Percentiles rank a stretch among this genome's conserved stretches.
Conservation (phyloP, 2,797 vertebrate species). For the Chelon auratus region DNA sequence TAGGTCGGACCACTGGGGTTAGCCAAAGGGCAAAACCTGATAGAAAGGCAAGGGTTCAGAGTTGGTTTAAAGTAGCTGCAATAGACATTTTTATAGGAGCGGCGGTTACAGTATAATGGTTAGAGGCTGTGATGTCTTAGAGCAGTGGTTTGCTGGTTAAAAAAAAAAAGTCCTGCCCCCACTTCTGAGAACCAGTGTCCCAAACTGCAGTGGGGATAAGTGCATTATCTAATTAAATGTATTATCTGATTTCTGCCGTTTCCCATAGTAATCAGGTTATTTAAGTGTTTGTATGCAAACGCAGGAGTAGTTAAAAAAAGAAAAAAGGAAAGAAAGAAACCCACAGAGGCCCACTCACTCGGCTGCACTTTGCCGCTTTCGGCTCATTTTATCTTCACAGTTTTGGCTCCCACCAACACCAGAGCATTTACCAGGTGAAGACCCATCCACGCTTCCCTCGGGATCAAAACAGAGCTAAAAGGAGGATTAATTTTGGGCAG, state of each 20-base stretch:
- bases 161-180: too few relatives aligned
- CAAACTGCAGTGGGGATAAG: background rate
- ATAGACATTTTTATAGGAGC: too few relatives aligned
- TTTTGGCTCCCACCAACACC: too few relatives aligned
- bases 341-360: too few relatives aligned
- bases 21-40: background rate
- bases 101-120: background rate
- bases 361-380: too few relatives aligned
- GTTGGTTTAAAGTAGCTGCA: too few relatives aligned
- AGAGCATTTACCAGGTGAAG: background rate
- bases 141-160: too few relatives aligned
- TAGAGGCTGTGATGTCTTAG: background rate
- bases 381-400: too few relatives aligned
- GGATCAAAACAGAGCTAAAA: background rate
- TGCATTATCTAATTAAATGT: conserved; percentile 2
- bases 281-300: background rate
- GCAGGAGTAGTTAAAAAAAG: too few relatives aligned
- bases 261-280: background rate
- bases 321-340: too few relatives aligned
- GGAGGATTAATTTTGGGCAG: background rate
- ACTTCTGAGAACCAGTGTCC: too few relatives aligned
- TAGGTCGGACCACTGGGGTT: background rate
- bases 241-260: background rate
- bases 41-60: background rate
- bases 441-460: background rate